These are phyloP conservation scores for Genyomyrus donnyi DNA, from an alignment of 2,113 vertebrate species.

Conservation along the genomic window DNA sequence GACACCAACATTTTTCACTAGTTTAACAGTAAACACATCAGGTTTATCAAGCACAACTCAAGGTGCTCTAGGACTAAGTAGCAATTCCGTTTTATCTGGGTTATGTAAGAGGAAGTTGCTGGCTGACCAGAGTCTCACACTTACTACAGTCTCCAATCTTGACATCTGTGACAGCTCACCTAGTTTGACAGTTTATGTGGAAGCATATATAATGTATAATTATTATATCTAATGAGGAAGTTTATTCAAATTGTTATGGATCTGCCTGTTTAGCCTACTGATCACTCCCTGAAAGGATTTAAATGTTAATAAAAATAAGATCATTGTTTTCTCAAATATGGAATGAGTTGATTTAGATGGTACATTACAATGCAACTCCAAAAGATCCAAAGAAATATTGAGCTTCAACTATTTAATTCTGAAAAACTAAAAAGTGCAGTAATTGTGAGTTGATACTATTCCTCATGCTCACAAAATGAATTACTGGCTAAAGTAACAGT, in stretches of 20 bases:
- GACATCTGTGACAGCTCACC: not conserved
- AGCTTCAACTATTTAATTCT: not conserved
- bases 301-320: not conserved
- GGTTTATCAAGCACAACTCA: not conserved
- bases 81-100: not conserved
- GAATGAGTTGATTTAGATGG: not conserved
- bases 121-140: not conserved
- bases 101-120: not conserved
- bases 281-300: not conserved
- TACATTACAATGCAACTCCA: not conserved
- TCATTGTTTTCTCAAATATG: not conserved
- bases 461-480: not conserved
- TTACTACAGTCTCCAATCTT: not conserved
- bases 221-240: slow-evolving; percentile 19
- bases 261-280: not conserved
- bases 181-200: not conserved
- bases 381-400: not conserved
- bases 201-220: not conserved
- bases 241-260: slow-evolving; percentile 44
- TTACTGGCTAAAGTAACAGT: not conserved
- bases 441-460: not conserved
- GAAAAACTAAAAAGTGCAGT: not conserved
- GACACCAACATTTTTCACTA: not conserved
- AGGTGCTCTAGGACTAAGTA: not conserved
- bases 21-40: not conserved